Conservation (phyloP, 1,140 invertebrate genomes). For the Frieseomelitta varia region DNA sequence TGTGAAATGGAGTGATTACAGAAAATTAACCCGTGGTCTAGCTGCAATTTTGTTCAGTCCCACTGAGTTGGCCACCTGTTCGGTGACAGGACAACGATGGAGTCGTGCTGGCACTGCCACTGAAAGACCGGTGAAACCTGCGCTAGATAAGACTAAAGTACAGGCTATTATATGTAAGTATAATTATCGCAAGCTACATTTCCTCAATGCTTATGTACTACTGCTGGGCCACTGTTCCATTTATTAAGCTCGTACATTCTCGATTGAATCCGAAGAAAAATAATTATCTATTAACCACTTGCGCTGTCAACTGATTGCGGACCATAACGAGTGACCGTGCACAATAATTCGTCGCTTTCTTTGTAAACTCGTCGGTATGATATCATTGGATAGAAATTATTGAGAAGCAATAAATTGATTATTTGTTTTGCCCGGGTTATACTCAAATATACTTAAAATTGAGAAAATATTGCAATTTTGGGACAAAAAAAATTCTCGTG, state of each 20-base stretch:
- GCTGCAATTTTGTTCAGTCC: conserved; percentile 89
- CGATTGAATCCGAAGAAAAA: background rate
- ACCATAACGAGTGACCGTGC: too few species aligned
- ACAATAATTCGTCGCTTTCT: too few species aligned
- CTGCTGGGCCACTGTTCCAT: background rate
- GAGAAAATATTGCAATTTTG: too few species aligned
- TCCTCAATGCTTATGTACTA: background rate
- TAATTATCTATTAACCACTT: too few species aligned
- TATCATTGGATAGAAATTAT: too few species aligned
- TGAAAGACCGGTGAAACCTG: conserved; percentile 87
- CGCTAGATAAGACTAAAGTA: conserved; percentile 87
- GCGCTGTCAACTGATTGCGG: too few species aligned
- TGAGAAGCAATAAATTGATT: too few species aligned
- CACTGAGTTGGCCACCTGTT: conserved; percentile 87
- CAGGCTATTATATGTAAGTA: conserved; percentile 88
- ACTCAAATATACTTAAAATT: too few species aligned
- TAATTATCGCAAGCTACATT: too few species aligned
- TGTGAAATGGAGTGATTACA: conserved; percentile 88
- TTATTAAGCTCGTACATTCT: background rate
- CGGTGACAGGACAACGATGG: conserved; percentile 89
- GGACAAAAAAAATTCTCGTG: too few species aligned
- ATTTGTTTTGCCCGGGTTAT: too few species aligned
- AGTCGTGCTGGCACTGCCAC: conserved; percentile 86
- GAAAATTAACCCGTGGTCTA: conserved; percentile 87
- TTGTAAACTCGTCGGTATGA: too few species aligned